Evolutionary conservation across 2,888 invertebrate genomes (phyloP).

Genomic region (Siphonodentalium dalli): DNA sequence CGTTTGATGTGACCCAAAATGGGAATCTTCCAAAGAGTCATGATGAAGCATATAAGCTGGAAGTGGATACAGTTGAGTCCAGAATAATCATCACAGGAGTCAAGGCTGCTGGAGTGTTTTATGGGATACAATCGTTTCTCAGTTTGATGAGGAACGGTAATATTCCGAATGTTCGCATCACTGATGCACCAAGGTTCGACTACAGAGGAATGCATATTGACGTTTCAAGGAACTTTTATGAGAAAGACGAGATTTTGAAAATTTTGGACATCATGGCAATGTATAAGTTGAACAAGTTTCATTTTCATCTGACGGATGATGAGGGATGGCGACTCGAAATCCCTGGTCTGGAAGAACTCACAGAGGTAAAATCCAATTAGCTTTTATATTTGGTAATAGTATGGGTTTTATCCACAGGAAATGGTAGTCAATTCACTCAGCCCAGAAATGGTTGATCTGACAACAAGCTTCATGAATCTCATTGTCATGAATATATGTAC

Average conservation of each 20-base stretch:
- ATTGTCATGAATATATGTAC: no score
- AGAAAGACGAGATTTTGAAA: conserved; percentile 37
- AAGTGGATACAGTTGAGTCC: conserved; percentile 10
- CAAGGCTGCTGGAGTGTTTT: conserved; percentile 36
- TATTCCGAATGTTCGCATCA: conserved; percentile 27
- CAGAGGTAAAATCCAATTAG: conserved; percentile 34
- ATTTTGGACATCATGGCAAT: conserved; percentile 57
- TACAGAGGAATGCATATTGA: conserved; percentile 57
- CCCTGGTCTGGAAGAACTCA: conserved; percentile 53
- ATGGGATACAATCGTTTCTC: conserved; percentile 38
- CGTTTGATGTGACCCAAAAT: no score
- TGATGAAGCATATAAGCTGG: conserved; percentile 23
- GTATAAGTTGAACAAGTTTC: conserved; percentile 60
- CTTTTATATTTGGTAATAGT: background rate
- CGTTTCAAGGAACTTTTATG: conserved; percentile 53
- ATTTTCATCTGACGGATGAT: conserved; percentile 59
- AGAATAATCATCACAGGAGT: conserved; percentile 28
- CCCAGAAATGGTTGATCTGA: no score
- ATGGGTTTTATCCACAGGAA: no score
- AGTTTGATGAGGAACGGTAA: conserved; percentile 22
- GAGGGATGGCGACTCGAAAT: conserved; percentile 61
- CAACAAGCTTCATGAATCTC: no score
- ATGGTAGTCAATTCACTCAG: no score
- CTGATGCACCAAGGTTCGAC: conserved; percentile 35
- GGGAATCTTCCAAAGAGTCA: no score